Evolutionary conservation across 2,113 vertebrate species (phyloP).

Genomic region (Aegotheles bennettii): DNA sequence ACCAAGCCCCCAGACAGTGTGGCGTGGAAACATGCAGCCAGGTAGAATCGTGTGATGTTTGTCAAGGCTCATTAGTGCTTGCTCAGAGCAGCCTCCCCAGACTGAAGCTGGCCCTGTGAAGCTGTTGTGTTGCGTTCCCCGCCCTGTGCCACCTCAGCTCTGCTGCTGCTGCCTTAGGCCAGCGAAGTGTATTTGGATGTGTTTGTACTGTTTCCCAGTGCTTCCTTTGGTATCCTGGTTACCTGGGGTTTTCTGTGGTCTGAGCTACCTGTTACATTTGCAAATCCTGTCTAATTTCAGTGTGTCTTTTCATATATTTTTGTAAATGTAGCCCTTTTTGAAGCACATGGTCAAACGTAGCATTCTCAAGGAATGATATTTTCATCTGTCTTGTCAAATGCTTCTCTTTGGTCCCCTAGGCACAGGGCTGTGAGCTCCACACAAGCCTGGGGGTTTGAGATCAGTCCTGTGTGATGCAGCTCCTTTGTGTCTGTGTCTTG

Average conservation of each 20-base stretch:
- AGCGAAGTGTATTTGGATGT: neutral
- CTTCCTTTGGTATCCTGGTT: neutral
- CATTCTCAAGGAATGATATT: neutral
- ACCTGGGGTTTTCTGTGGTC: neutral
- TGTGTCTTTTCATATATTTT: neutral
- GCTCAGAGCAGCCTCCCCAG: neutral
- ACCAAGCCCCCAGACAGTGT: neutral
- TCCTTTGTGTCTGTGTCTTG: neutral
- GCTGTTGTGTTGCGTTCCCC: neutral
- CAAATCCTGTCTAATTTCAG: neutral
- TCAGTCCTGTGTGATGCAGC: neutral
- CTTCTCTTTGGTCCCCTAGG: neutral
- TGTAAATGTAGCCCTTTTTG: neutral
- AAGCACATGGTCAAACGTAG: neutral
- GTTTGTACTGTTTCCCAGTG: neutral
- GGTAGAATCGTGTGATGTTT: neutral
- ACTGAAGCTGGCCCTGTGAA: neutral
- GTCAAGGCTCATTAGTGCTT: neutral
- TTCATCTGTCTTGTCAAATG: neutral
- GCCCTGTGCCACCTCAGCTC: neutral
- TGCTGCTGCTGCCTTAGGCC: neutral
- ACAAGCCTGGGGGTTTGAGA: neutral
- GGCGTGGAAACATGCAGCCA: neutral
- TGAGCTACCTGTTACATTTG: neutral
- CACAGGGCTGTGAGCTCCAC: neutral